Evolutionary conservation across 1,140 invertebrate species (phyloP), one percentile per base, ranked within the genome.

Genomic region (Aphidius ervi): DNA sequence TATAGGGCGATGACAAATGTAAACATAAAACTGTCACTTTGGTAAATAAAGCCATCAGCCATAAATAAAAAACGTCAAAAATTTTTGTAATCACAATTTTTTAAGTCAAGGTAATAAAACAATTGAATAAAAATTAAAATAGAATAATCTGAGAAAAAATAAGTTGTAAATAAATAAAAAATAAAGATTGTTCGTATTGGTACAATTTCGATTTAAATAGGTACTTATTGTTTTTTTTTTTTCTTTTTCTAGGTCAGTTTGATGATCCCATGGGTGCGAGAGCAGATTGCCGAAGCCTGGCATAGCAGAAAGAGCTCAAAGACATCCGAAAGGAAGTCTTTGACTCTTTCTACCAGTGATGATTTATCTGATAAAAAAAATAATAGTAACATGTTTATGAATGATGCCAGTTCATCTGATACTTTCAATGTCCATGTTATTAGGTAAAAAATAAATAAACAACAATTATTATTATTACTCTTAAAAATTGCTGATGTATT

Each of bases 241-340:
- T 16, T 16, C n/a, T n/a, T 16, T 47, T 64, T 67, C 46, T 48
- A 74, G 71, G 20, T 67, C 55, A 67, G 57, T 68, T 74, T 76
- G 66, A 80, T 80, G 76, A 72, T 79, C 65, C 73, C 76, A 74
- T 79, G 76, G 74, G 71, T 76, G 67, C 68, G 71, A 71, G 72
- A 74, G 48, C 74, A 77, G 64, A 69, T 79, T 55, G 64, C 68
- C 62, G 75, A 77, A 64, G 68, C 68, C 58, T 78, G 76, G 73
- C 70, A 77, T 68, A 77, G 68, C 64, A 77, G 74, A 67, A 77
- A 70, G 65, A 70, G 60, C 66, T 75, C 70, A 70, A 74, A 69
- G 64, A 64, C 68, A 53, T 53, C 63, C 48, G 71, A 71, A 7
- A 72, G 61, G 57, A 66, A 64, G 58, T 71, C 73, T 63, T 70